A percentile compares a stretch with the other conserved stretches of the same genome.
Conservation (phyloP, 2,797 vertebrate species). For the Chromobotia macracanthus region DNA sequence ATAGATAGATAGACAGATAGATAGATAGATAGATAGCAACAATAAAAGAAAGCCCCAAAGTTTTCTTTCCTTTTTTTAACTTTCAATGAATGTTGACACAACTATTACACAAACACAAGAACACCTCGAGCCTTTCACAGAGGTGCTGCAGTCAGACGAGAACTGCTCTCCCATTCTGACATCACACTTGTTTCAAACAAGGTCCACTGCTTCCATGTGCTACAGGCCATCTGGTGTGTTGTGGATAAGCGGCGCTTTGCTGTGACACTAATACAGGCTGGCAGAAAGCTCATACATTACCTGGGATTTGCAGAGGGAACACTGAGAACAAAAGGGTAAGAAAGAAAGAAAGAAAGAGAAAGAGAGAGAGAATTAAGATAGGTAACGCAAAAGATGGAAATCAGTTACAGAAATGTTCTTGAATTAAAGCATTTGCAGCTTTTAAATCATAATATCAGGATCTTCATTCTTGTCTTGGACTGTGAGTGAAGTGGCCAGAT, state of each 20-base stretch:
- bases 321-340: constrained; percentile 37
- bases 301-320: constrained; percentile 57
- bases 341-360: background rate
- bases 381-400: constrained; percentile 56
- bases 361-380: background rate
- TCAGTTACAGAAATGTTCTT: constrained; percentile 64
- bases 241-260: constrained; percentile 64
- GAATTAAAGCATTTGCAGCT: constrained; percentile 62
- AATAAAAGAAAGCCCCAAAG: background rate
- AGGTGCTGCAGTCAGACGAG: constrained; percentile 60
- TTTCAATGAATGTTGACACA: constrained; percentile 22
- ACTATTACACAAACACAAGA: background rate
- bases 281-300: constrained; percentile 55
- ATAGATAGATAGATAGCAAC: no score
- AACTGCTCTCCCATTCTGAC: constrained; percentile 59
- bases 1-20: no score
- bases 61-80: background rate
- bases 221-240: constrained; percentile 63
- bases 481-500: constrained; percentile 52
- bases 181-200: constrained; percentile 72
- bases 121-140: constrained; percentile 40
- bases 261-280: constrained; percentile 71
- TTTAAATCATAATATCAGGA: constrained; percentile 71
- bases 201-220: constrained; percentile 71
- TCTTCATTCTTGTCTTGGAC: constrained; percentile 54